phyloP scores from a whole-genome alignment of 2,113 vertebrate species.

The Bubo blakistoni region DNA sequence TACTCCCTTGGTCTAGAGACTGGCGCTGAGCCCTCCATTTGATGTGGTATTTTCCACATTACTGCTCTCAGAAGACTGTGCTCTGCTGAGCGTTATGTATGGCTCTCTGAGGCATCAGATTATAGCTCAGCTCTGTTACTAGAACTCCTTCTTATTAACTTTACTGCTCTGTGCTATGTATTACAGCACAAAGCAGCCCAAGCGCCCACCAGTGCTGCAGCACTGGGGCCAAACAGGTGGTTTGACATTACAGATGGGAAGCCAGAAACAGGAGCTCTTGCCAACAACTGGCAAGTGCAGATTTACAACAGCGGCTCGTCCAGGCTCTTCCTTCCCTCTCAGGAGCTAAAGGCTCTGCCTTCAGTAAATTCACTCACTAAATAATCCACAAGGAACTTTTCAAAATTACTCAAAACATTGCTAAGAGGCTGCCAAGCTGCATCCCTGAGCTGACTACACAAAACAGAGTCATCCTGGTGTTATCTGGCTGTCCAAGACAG shows the following conservation, averaged over 20 bases:
- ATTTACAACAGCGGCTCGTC: background rate
- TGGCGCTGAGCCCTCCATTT: background rate
- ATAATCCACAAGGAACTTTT: slow-evolving; percentile 19
- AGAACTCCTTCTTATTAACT: background rate
- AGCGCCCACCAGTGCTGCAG: rapidly evolving
- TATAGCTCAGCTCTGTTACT: background rate
- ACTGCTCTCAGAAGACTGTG: background rate
- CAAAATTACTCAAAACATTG: background rate
- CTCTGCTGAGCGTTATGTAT: rapidly evolving
- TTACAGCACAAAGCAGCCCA: background rate
- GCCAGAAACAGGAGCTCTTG: background rate
- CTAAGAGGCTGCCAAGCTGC: background rate
- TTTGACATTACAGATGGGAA: background rate
- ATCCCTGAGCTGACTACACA: background rate
- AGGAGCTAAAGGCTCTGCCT: slow-evolving; percentile 1
- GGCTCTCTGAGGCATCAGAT: background rate
- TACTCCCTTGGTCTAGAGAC: background rate
- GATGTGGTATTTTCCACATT: background rate
- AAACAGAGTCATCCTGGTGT: background rate
- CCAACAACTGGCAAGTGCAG: background rate
- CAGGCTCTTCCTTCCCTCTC: background rate
- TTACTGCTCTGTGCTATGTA: background rate
- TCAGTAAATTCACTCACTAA: slow-evolving; percentile 35
- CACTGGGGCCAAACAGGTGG: background rate
- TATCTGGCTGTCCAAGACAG: background rate